Evolutionary conservation across 2,888 invertebrate species (phyloP), one percentile per base, ranked within the genome.

Genomic region (Eueremaeus valkanovi): DNA sequence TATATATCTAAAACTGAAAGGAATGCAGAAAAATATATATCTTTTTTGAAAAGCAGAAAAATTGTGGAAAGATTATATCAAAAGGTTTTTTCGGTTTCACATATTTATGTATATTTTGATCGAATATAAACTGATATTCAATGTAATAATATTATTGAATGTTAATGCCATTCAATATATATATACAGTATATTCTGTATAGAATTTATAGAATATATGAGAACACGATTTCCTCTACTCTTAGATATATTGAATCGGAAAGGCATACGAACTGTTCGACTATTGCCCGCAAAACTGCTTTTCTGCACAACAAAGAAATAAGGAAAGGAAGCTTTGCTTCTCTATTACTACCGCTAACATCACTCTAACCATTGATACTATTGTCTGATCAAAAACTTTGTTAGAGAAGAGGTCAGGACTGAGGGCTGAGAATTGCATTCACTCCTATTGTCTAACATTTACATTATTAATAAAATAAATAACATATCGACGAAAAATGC

Each of bases 261-360:
- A 45, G 3, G 18, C 45, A 11, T 11, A 45, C 45, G 45, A 45
- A 5, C 36, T 8, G 6, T 45, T 11, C 16, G 2, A 45, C 45
- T 45, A 45, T 3, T 51, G 51, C 51, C 51, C 51, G 51, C 51
- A 51, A 51, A 51, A 51, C 51, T 21, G 21, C 51, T 51, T 51
- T 51, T 51, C 21, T 51, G 51, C 51, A 51, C 51, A 51, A 51
- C 51, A 51, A 51, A 45, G 45, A 45, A 45, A 45, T 16, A 45
- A 45, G 8, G 51, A 51, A 51, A 51, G n/a, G 21, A 51, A 51
- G 24, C 51, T 21, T 5, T 51, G n/a, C 51, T 21, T 51, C 3
- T 16, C 13, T 8, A 21, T 51, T 24, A 51, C 21, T 3, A 51
- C 16, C n/a, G 51, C n/a, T 21, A 51, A 3, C 24, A 51, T 51